Base-by-base conservation (phyloP, 2,113 vertebrate genomes). In the Oncorhynchus clarkii region DNA sequence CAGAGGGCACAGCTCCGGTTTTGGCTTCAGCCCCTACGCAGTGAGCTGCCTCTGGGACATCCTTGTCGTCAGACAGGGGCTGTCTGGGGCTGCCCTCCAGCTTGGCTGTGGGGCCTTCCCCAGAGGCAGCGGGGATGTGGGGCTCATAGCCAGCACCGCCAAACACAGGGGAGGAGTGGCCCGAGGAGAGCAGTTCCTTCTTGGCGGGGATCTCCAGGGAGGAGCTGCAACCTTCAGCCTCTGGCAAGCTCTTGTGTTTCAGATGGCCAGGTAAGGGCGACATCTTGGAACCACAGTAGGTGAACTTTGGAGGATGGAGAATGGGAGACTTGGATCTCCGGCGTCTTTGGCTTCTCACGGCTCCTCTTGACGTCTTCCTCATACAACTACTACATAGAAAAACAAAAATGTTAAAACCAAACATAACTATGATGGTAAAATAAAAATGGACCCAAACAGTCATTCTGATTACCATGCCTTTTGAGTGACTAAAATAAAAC, bases 271-370 rank as follows among this genome's bases (percentile, higher is more conserved):
- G 88, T 0, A 80, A n/a, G 65, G 93, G 79, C 39, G 90, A 75
- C 0, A 92, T 71, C 73, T 93, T 89, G 60, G 94, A 73, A 87
- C 94, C 93, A 89, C 94, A 95, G 48, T 97, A 95, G 62, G 95
- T 95, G 74, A 96, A 96, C 84, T 95, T 96, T 0, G 96, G 95
- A 51, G 96, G 96, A 73, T 98, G 97, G 78, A 99, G 95, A 80
- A 99, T 95, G 1, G 98, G 98, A 75, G 98, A 99, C 88, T 99
- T 98, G 67, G 98, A 99, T 71, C 96, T 91, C 11, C 97, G 92
- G 11, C 96, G 94, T 12, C 97, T 93, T 88, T 97, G 97, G 16
- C 91, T 95, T 87, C 96, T 94, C 70, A 91, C 92, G 2, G 80
- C 85, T 79, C 95, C 97, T 90, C 96, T 90, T 1, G 94, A 94